Percentiles rank a stretch among this genome's conserved stretches.
These are phyloP conservation scores for Lasioglossum malachurum DNA, from an alignment of 2,888 invertebrate species.

Conservation along the genomic window DNA sequence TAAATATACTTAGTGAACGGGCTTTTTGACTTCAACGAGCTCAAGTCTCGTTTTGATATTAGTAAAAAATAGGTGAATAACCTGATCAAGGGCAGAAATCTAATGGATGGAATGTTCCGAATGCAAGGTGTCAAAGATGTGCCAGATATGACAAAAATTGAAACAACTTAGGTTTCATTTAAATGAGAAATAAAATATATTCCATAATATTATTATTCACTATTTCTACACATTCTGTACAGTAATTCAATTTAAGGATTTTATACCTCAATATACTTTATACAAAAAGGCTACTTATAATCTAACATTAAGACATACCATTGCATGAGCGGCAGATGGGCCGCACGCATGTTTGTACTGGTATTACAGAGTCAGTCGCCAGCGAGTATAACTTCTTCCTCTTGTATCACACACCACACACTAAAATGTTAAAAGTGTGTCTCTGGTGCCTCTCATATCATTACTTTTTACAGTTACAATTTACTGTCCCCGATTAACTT, in stretches of 20 bases:
- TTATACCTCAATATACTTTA: constrained; percentile 85
- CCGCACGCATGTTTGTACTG: constrained; percentile 85
- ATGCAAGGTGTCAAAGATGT: constrained; percentile 71
- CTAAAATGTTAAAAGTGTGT: constrained; percentile 80
- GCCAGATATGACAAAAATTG: constrained; percentile 78
- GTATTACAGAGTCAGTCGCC: constrained; percentile 85
- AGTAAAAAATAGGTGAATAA: constrained; percentile 66
- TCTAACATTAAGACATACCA: constrained; percentile 85
- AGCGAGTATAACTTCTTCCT: constrained; percentile 83
- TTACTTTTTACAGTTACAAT: constrained; percentile 79
- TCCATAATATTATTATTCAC: constrained; percentile 85
- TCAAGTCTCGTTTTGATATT: constrained; percentile 49
- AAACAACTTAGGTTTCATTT: constrained; percentile 83
- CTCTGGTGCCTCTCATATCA: constrained; percentile 80
- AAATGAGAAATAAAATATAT: constrained; percentile 85
- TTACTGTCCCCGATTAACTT: constrained; percentile 79
- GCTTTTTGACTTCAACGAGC: constrained; percentile 53
- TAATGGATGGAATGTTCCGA: constrained; percentile 78
- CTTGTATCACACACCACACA: constrained; percentile 84
- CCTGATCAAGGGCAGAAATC: constrained; percentile 64
- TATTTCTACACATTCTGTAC: constrained; percentile 85
- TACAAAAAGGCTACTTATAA: constrained; percentile 85
- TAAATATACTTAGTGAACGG: constrained; percentile 46
- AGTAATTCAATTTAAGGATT: constrained; percentile 84
- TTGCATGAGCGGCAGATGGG: constrained; percentile 83